Evolutionary conservation across 2,797 vertebrate genomes (phyloP), one percentile per base, ranked within the genome.

Genomic region (Poeciliopsis gracilis): DNA sequence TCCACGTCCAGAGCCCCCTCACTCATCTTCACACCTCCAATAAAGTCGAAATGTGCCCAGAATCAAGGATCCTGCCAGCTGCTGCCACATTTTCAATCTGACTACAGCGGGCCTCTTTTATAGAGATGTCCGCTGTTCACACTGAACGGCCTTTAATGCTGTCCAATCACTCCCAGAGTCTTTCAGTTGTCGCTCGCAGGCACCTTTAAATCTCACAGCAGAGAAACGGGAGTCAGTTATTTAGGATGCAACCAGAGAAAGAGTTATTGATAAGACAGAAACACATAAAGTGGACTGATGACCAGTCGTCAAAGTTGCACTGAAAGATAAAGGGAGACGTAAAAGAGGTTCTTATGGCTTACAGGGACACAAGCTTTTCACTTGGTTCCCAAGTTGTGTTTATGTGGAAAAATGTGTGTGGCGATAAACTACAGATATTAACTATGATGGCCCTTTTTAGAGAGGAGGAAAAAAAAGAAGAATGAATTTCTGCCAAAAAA

Each of bases 181-280:
- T 85, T 83, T 82, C 71, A 79, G 53, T 86, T 49, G 57, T 83
- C 66, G 2, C 80, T 78, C 55, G 66, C 23, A 11, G 69, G 75
- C 30, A 83, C 76, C 82, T 90, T 89, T 87, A 88, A 87, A 93
- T 88, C 86, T 86, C 36, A 23, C 38, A 2, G 72, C 46, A 71
- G 77, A 73, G 73, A 45, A 16, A 77, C 0, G 7, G 75, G 87
- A 79, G 82, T 3, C 30, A 9, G 79, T 80, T 79, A 15, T 70
- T 78, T 30, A 45, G 75, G 81, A 55, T 53, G 53, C 85, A 86
- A 86, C 83, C 28, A 59, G 81, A 84, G 89, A 91, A 86, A 84
- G 88, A 91, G 88, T 93, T 90, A 92, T 85, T 74, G 87, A 84
- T 83, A 77, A 88, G 84, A 89, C 69, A 55, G 82, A 80, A 75